These are phyloP conservation scores for Xanthorhoe designata DNA, from an alignment of 2,888 invertebrate genomes.

Conservation along the genomic window DNA sequence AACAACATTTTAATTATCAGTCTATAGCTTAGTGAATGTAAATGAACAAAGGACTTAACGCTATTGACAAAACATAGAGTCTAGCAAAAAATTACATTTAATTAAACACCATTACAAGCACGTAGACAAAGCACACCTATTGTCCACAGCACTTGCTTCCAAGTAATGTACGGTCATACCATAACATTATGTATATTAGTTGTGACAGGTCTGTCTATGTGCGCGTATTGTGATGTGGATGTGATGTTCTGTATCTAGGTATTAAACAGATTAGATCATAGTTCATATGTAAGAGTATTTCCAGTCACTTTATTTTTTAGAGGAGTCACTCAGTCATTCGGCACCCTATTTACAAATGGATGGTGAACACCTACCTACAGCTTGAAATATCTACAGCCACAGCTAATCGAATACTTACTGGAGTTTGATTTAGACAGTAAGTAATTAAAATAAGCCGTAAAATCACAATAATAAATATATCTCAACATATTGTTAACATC, in stretches of 20 bases:
- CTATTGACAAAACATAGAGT: background rate
- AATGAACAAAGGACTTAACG: background rate
- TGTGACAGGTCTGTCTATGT: constrained; percentile 37
- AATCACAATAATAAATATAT: no score
- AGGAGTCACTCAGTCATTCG: no score
- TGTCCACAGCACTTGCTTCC: constrained; percentile 35
- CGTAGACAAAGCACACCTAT: constrained; percentile 33
- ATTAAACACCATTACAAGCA: constrained; percentile 12
- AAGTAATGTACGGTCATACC: constrained; percentile 41
- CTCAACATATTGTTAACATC: no score
- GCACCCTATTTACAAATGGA: no score
- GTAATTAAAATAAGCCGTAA: no score
- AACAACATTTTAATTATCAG: background rate
- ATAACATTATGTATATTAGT: constrained; percentile 54
- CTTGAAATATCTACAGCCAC: no score
- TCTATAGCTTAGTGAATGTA: background rate
- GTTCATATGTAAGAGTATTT: background rate
- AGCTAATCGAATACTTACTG: no score
- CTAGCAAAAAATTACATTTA: background rate
- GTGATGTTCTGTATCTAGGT: constrained; percentile 55
- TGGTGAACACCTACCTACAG: no score
- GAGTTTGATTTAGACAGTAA: no score
- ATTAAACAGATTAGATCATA: background rate
- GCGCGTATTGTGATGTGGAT: constrained; percentile 59
- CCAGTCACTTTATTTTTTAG: background rate